Conservation (phyloP, 2,888 invertebrate species). For the Eustalomyia histrio region DNA sequence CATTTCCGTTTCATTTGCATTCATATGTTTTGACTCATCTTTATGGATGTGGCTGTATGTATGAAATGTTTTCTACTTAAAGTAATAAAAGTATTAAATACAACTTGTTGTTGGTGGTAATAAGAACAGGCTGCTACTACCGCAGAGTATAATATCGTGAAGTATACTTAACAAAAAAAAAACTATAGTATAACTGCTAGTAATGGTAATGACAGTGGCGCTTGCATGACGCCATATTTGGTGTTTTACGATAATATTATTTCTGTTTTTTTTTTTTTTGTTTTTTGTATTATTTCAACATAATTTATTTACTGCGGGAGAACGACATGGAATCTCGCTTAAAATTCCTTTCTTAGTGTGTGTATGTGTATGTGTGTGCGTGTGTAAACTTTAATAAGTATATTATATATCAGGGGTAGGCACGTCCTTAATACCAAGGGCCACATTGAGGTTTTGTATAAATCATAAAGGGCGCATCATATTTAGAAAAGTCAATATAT, state of each 20-base stretch:
- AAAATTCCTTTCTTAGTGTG: conserved; percentile 44
- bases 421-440: too few species aligned
- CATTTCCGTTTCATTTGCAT: conserved; percentile 62
- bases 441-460: too few species aligned
- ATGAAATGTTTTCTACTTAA: conserved; percentile 4
- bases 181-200: conserved; percentile 32
- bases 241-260: conserved; percentile 36
- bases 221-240: conserved; percentile 54
- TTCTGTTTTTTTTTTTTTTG: not conserved
- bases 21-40: conserved; percentile 40
- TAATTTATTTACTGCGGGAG: conserved; percentile 60
- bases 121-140: conserved; percentile 21
- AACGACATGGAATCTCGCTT: conserved; percentile 54
- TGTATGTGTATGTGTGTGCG: not conserved
- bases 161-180: not conserved
- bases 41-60: not conserved
- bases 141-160: not conserved
- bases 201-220: conserved; percentile 54
- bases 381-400: conserved; percentile 4
- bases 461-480: too few species aligned
- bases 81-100: conserved; percentile 23
- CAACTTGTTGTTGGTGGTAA: conserved; percentile 43
- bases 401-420: conserved; percentile 5
- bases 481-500: too few species aligned
- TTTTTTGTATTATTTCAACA: conserved; percentile 33